Evolutionary conservation across 2,113 vertebrate species (phyloP), one percentile per base, ranked within the genome.

Genomic region (Leucopsar rothschildi): DNA sequence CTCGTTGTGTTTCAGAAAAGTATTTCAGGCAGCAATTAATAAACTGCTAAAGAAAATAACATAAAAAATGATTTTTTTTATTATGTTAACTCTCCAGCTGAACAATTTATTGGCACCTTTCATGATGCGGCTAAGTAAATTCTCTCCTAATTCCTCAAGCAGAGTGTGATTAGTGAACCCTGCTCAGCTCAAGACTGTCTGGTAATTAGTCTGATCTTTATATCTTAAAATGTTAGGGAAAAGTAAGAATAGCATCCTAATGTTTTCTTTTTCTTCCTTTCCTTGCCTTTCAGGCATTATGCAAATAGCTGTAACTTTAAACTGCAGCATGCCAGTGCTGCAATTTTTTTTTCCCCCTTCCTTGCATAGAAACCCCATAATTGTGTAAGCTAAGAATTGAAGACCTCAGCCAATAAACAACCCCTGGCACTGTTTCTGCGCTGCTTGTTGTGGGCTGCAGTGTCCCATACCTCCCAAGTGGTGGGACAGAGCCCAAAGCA

Each of bases 21-120:
- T 88, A 92, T 97, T 97, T 97, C 90, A 96, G 76, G 83, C 94
- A 95, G 95, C 95, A 98, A 95, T 95, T 97, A 97, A 97, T 96
- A 97, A 95, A 95, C 69, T 92, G 76, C 70, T 93, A 96, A 92
- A 91, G 96, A 97, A 96, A 97, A 96, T 96, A 97, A 94, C 83
- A 90, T 87, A 89, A 91, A 95, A 90, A 97, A 93, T 93, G 53
- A 94, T 91, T 93, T 95, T 98, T 82, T 93, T 96, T 90, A 95
- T 93, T 86, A 95, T 94, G 91, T 97, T 96, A 94, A 94, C 92
- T 97, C 90, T 93, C 92, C 93, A 96, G 88, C 70, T 94, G 72
- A 97, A 96, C 93, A 95, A 92, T 97, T 96, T 96, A 95, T 94
- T 95, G 95, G 97, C 96, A 91, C 94, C 95, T 97, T 96, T 91